Base-by-base conservation (phyloP, 2,797 vertebrate species). In the Oophaga sylvatica region DNA sequence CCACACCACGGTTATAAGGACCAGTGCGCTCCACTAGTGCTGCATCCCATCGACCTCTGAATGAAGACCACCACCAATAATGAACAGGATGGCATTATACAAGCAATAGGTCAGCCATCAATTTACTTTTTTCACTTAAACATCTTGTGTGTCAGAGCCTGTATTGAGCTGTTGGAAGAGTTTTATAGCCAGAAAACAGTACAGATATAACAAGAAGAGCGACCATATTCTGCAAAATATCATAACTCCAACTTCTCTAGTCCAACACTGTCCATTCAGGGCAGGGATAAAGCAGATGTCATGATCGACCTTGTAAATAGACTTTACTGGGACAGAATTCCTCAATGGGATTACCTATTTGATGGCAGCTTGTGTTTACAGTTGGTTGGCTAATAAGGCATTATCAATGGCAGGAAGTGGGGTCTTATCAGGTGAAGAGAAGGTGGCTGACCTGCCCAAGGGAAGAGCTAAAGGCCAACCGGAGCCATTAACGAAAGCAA, bases 381-480 rank as follows among this genome's bases (percentile, higher is more conserved):
- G 71, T 75, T 48, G 20, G 19, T 4, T 48, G 71, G 8, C 12
- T n/a, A 75, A 48, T 48, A 45, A 53, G 29, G 35, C 41, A 5
- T 70, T 35, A n/a, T n/a, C 45, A 75, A 16, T 15, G 26, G 45
- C 82, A 84, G 83, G 71, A 84, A 76, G 83, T 77, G n/a, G 45
- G 35, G n/a, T 15, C 60, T 60, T 20, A 60, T 70, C 22, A 35
- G 31, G 15, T 70, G 65, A 80, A 80, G 11, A 57, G 15, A 68
- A 80, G 65, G 77, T 68, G 41, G 29, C 29, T 41, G 76, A 79
- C 9, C 10, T 11, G 78, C 85, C 85, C 85, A 12, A 31, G 48
- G 65, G 53, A 68, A 86, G 9, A 60, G 56, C 26, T 80, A 71
- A 80, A 35, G 48, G 48, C 77, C 45, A 86, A 86, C 76, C 17